These are phyloP conservation scores for Mystacornis crossleyi DNA, from an alignment of 2,113 vertebrate genomes.

Conservation along the genomic window DNA sequence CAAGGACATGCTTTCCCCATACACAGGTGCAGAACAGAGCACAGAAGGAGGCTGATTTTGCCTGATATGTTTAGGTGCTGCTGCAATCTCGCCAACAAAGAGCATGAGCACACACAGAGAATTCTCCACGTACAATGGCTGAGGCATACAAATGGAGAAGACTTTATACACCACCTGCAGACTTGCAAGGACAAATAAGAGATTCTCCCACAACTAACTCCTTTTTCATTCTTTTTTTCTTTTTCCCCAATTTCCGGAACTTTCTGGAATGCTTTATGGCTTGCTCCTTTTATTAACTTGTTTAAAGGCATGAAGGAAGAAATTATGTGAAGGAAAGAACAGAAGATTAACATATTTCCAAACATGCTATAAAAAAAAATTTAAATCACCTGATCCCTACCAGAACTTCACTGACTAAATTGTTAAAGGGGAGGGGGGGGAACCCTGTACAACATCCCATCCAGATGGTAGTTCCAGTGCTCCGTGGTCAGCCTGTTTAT, in stretches of 20 bases:
- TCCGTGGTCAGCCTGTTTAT: slow-evolving; percentile 66
- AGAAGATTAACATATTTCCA: slow-evolving; percentile 23
- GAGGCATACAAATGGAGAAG: neutral
- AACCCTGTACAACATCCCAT: neutral
- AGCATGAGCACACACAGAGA: accelerated
- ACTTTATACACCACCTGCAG: neutral
- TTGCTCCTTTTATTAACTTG: neutral
- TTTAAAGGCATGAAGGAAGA: neutral
- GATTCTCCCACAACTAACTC: neutral
- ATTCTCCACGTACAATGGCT: accelerated
- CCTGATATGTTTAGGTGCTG: neutral
- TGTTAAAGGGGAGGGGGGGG: neutral
- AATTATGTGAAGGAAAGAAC: neutral
- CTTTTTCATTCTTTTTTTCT: neutral
- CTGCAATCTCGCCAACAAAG: neutral
- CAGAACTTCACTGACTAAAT: slow-evolving; percentile 46
- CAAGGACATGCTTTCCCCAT: neutral
- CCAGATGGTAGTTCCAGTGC: slow-evolving; percentile 31
- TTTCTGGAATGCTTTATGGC: neutral
- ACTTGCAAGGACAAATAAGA: neutral
- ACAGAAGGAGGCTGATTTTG: neutral
- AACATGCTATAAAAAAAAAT: neutral
- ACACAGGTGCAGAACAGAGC: neutral
- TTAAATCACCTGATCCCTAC: slow-evolving; percentile 3
- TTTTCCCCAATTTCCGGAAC: neutral